Evolutionary conservation across 92 coral and sea anemone species (phyloP).

Genomic region (Metridium senile): DNA sequence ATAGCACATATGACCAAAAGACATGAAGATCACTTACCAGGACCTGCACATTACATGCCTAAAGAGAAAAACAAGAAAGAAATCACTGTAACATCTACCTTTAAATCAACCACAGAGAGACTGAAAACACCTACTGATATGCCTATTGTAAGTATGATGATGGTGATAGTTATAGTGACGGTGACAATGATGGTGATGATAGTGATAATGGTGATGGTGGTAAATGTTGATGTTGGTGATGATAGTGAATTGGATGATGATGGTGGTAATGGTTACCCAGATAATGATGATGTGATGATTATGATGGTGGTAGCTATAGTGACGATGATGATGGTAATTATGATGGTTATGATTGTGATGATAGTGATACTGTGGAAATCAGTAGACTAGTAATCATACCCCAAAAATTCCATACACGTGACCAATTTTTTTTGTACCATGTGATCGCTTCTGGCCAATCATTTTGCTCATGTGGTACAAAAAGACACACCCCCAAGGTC

Average conservation of each 20-base stretch:
- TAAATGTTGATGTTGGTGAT: not conserved
- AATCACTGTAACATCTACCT: constrained; percentile 73
- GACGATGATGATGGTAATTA: not conserved
- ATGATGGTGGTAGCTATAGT: not conserved
- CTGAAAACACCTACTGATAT: constrained; percentile 86
- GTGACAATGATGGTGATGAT: not conserved
- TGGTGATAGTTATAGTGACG: not conserved
- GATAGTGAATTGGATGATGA: not conserved
- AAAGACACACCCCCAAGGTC: too few relatives aligned
- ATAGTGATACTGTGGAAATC: not conserved
- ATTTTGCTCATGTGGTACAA: too few relatives aligned
- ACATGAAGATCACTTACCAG: constrained; percentile 90
- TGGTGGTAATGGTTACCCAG: not conserved
- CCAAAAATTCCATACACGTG: too few relatives aligned
- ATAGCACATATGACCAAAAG: constrained; percentile 90
- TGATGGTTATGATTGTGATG: not conserved
- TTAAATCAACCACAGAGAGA: constrained; percentile 85
- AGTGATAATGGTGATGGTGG: not conserved
- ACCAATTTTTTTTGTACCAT: too few relatives aligned
- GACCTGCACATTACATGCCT: constrained; percentile 96
- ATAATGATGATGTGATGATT: not conserved
- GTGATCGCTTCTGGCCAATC: too few relatives aligned
- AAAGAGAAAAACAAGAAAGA: constrained; percentile 70
- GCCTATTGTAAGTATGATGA: constrained; percentile 65
- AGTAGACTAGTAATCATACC: not conserved